Conservation (phyloP, 2,113 vertebrate species). For the Gobio gobio region DNA sequence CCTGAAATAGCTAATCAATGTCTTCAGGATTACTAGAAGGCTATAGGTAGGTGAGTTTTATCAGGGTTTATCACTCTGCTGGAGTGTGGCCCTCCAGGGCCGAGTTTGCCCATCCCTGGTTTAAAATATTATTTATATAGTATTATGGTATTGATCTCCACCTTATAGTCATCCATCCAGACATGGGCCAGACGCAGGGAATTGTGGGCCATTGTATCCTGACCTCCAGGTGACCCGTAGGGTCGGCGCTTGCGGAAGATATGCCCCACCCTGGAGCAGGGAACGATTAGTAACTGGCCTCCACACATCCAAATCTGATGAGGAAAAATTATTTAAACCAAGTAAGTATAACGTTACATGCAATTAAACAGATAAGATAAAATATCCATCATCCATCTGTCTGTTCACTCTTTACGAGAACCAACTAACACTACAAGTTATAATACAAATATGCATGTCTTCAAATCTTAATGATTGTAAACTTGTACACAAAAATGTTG, state of each 20-base stretch:
- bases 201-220: slow-evolving; percentile 97
- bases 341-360: neutral
- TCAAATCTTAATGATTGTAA: no score
- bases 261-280: slow-evolving; percentile 95
- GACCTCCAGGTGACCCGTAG: slow-evolving; percentile 91
- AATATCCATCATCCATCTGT: no score
- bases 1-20: no score
- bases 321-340: neutral
- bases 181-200: slow-evolving; percentile 91
- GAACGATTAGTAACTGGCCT: slow-evolving; percentile 89
- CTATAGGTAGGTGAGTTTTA: no score
- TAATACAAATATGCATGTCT: neutral
- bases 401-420: neutral
- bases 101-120: no score
- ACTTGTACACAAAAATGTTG: no score
- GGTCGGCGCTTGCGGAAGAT: slow-evolving; percentile 97
- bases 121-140: neutral
- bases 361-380: no score
- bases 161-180: slow-evolving; percentile 98
- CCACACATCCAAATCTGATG: slow-evolving; percentile 98
- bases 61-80: no score
- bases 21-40: no score
- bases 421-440: neutral
- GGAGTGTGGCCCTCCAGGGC: no score
- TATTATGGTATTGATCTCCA: slow-evolving; percentile 56